Conservation (phyloP, 1,140 invertebrate species). For the Lepidostoma basale region DNA sequence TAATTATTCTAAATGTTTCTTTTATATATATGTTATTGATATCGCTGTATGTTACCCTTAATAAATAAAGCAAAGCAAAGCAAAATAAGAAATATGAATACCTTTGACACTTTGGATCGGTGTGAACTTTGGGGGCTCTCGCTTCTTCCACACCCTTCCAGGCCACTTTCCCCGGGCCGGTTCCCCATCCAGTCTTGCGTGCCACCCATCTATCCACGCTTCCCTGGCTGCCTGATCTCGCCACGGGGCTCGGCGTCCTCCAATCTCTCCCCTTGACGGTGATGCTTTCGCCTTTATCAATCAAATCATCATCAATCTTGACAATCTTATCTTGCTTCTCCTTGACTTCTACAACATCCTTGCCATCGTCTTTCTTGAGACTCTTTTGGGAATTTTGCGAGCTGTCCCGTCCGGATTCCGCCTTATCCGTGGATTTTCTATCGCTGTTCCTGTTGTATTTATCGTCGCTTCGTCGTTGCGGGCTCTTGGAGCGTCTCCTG, state of each 20-base stretch:
- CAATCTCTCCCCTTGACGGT: no score
- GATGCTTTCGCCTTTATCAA: not conserved
- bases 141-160: conserved; percentile 27
- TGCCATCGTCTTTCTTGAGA: not conserved
- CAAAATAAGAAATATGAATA: no score
- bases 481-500: no score
- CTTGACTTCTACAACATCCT: no score
- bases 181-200: not conserved
- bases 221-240: not conserved
- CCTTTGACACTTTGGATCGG: conserved; percentile 31
- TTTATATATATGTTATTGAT: no score
- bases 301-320: not conserved
- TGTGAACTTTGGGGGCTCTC: conserved; percentile 25
- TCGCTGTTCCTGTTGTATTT: no score
- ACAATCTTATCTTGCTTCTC: not conserved
- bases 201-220: not conserved
- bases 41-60: no score
- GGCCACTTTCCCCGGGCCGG: no score
- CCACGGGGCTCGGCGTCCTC: not conserved
- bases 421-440: not conserved
- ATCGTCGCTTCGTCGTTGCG: no score
- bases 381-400: not conserved
- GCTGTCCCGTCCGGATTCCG: not conserved
- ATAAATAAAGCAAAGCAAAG: no score
- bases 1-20: no score